Evolutionary conservation across 1,140 invertebrate species (phyloP).

Genomic region (Achatina immaculata): DNA sequence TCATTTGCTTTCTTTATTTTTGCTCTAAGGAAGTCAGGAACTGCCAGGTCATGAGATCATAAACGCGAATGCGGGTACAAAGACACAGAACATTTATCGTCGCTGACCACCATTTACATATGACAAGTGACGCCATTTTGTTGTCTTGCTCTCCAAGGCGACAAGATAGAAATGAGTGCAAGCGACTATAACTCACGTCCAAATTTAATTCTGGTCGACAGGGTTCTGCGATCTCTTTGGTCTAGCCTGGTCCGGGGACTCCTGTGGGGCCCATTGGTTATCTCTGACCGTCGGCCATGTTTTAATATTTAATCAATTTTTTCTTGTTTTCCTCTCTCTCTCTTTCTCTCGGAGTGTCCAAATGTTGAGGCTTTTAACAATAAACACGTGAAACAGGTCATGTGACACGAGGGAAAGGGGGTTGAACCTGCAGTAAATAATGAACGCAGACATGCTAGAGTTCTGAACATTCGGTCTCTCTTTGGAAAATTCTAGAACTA

Average conservation of each 20-base stretch:
- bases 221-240: background rate
- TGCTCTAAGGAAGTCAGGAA: too few relatives aligned
- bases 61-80: background rate
- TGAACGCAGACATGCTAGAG: too few relatives aligned
- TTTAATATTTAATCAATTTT: slow-evolving; percentile 12
- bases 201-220: slow-evolving; percentile 17
- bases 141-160: background rate
- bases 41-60: background rate
- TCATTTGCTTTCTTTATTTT: too few relatives aligned
- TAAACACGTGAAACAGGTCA: background rate
- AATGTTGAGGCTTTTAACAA: background rate
- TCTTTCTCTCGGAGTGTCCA: background rate
- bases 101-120: background rate
- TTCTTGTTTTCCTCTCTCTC: too few relatives aligned
- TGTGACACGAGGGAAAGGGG: too few relatives aligned
- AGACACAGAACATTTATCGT: background rate
- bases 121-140: slow-evolving; percentile 13
- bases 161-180: background rate
- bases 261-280: background rate
- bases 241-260: background rate
- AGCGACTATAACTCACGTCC: background rate
- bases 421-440: background rate
- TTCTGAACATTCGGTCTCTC: too few relatives aligned
- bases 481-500: too few relatives aligned
- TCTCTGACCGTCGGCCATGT: background rate